Conservation (phyloP, 1,140 invertebrate species). For the Drosophila saltans region DNA sequence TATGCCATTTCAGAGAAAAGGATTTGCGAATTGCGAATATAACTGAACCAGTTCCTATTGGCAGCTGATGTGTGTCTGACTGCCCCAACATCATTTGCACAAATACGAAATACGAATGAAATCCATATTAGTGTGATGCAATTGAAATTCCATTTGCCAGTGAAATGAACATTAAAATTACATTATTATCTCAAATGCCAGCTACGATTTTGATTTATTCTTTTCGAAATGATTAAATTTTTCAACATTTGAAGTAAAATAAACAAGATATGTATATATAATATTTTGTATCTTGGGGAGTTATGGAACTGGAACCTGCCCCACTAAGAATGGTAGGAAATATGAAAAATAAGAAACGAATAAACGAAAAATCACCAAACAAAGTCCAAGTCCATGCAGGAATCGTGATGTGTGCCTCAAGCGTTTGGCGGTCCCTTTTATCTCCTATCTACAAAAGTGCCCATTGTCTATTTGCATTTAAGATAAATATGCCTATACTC, state of each 20-base stretch:
- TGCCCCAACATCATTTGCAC: too few species aligned
- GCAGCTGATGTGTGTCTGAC: background rate
- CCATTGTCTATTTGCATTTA: constrained; percentile 57
- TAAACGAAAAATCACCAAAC: constrained; percentile 8
- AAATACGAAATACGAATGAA: too few species aligned
- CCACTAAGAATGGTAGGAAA: constrained; percentile 11
- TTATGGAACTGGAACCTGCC: background rate
- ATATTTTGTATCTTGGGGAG: too few species aligned
- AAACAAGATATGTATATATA: constrained; percentile 47
- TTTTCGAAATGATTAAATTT: constrained; percentile 43
- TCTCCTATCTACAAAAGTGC: constrained; percentile 39
- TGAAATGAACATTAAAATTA: constrained; percentile 26
- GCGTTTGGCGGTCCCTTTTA: constrained; percentile 59
- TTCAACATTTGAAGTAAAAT: constrained; percentile 52
- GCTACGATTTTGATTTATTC: too few species aligned
- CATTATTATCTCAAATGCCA: background rate
- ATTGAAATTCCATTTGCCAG: constrained; percentile 40
- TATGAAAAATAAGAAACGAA: constrained; percentile 54
- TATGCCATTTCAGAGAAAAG: constrained; percentile 50
- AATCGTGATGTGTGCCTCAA: constrained; percentile 62
- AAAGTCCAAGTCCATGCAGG: constrained; percentile 17
- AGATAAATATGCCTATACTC: constrained; percentile 48
- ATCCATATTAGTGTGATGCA: constrained; percentile 19
- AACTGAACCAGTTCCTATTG: background rate
- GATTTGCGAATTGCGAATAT: constrained; percentile 40